These are phyloP conservation scores for Chionis minor DNA, from an alignment of 2,113 vertebrate species.

Conservation along the genomic window DNA sequence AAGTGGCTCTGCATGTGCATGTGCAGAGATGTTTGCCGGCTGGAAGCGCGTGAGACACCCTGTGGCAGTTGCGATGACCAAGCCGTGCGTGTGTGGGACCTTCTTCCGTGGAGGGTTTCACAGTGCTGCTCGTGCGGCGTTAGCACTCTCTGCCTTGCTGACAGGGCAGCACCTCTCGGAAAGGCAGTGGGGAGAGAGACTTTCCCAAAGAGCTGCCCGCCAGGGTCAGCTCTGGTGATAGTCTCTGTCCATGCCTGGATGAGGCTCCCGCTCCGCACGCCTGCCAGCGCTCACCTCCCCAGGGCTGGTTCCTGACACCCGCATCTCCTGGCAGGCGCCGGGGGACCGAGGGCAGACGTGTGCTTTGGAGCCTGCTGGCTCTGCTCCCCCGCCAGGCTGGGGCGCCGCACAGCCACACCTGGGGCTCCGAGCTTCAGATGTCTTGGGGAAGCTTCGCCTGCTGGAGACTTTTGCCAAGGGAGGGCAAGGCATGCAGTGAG, in stretches of 20 bases:
- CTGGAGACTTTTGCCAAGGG: background rate
- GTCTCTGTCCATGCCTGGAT: fast-evolving
- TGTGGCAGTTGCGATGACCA: background rate
- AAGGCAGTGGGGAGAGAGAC: background rate
- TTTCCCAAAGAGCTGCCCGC: background rate
- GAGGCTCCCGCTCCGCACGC: fast-evolving
- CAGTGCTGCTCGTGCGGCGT: fast-evolving
- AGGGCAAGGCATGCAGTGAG: background rate
- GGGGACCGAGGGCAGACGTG: background rate
- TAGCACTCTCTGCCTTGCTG: fast-evolving
- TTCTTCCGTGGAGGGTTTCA: fast-evolving
- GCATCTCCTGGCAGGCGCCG: background rate
- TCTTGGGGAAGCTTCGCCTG: background rate
- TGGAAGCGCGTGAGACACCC: constrained; percentile 1
- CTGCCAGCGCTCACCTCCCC: background rate
- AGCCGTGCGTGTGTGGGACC: background rate
- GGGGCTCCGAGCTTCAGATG: background rate
- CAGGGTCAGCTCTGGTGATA: background rate
- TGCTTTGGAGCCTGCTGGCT: background rate
- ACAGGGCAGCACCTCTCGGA: background rate
- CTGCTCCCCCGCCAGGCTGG: background rate
- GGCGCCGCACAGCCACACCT: background rate
- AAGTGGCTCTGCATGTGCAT: constrained; percentile 40
- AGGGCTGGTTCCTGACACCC: background rate
- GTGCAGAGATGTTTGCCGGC: background rate